Evolutionary conservation across 2,888 invertebrate genomes (phyloP), one percentile per base, ranked within the genome.

Genomic region (Agrenia bidenticulata): DNA sequence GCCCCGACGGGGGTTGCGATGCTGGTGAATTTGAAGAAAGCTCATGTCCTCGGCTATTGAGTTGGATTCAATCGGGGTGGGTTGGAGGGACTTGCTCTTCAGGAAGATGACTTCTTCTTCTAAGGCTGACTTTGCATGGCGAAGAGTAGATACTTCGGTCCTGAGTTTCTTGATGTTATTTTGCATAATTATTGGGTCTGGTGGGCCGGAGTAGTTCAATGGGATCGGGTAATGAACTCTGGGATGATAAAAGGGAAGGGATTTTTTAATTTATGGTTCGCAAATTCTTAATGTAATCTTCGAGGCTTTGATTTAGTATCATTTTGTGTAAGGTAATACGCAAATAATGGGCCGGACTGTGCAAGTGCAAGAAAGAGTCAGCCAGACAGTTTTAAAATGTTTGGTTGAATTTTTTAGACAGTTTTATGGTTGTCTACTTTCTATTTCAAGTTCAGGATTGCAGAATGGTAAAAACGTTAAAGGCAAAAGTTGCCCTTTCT

Each of bases 151-250:
- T 23, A 84, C 78, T 78, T 84, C 84, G 7, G 79, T 73, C 74
- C 83, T 82, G 41, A 84, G 77, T 75, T 80, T 79, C 60, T 80
- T 78, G 55, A 84, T 83, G 1, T 82, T 84, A 1, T 80, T 79
- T 79, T 84, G 83, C 50, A 84, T 78, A 66, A 83, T 77, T 54
- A 78, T 67, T 17, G 83, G 81, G 78, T 84, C 82, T 17, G 84
- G 84, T 32, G 81, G 81, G 24, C 83, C 84, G 72, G 82, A 82
- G 74, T 84, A 84, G 73, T 84, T 83, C 75, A 84, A 71, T 9
- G 83, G 82, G 64, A 84, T 77, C 21, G 84, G 84, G 77, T 84
- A 84, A 76, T 83, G 81, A 72, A 84, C 83, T 77, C 83, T 81
- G 67, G 62, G 27, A n/a, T n/a, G n/a, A n/a, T 32, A 4, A 32